phyloP scores from a whole-genome alignment of 2,797 vertebrate species.

The Otus scops region DNA sequence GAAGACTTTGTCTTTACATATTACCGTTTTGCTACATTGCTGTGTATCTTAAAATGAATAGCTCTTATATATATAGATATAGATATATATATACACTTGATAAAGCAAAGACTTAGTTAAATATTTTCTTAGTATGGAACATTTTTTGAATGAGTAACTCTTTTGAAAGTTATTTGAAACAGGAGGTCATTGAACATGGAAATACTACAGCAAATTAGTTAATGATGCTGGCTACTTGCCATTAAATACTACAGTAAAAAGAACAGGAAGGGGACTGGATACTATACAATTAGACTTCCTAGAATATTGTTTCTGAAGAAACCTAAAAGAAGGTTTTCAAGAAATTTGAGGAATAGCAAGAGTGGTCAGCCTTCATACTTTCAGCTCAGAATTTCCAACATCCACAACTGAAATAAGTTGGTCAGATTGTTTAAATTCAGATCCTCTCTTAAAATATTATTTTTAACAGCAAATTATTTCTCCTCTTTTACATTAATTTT shows the following conservation, averaged over 20 bases:
- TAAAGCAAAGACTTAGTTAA: background rate
- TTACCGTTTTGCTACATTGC: background rate
- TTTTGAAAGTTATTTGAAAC: conserved; percentile 6
- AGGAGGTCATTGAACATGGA: background rate
- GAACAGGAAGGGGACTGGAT: background rate
- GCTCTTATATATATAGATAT: background rate
- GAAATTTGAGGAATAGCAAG: background rate
- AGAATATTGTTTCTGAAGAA: background rate
- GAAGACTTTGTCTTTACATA: background rate
- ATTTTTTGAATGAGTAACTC: background rate
- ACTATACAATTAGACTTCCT: background rate
- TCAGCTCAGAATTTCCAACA: background rate
- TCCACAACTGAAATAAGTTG: background rate
- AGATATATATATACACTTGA: background rate
- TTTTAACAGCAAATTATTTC: background rate
- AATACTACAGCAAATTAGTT: background rate
- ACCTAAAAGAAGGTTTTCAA: background rate
- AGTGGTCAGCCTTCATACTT: background rate
- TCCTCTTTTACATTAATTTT: background rate
- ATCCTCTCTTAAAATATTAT: background rate
- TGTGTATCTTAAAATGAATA: background rate
- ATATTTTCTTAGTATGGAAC: background rate
- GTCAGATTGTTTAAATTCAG: background rate
- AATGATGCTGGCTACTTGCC: background rate
- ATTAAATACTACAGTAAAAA: background rate